Evolutionary conservation across 2,797 vertebrate species (phyloP), one percentile per base, ranked within the genome.

Genomic region (Eospalax fontanierii): DNA sequence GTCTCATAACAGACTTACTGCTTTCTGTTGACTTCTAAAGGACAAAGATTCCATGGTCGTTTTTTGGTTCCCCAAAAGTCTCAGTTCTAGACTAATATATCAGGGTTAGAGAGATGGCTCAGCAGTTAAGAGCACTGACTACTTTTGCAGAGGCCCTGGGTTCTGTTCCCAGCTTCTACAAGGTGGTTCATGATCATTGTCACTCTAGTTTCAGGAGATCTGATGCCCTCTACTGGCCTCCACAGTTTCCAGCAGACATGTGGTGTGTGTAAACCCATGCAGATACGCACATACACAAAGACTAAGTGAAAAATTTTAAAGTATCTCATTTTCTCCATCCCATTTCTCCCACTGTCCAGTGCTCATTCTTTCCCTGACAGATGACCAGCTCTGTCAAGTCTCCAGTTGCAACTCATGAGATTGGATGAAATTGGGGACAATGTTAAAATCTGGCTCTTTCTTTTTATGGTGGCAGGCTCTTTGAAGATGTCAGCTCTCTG

Each of bases 1-100:
- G 87, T 87, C 40, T 70, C n/a, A 66, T 11, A 30, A 38, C 66
- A 26, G 19, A 24, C 6, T 22, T 8, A 35, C 33, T 43, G 40
- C 33, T 90, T 87, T 87, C 70, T 78, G 6, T 63, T 85, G 15
- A 65, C 24, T 65, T 89, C 38, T 66, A 87, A 88, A 66, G 61
- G 24, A 66, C 21, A 54, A 50, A 81, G 43, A 50, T 0, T 66
- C 12, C 68, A 19, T 89, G 38, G 65, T 30, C 28, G 46, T 7
- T 7, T 84, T 83, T 40, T 35, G 28, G 10, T 30, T 50, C 38
- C 50, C 54, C 18, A n/a, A 59, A 75, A 66, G 4, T 14, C 28
- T 40, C 30, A 66, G 16, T 82, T 71, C 63, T 71, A 4, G 33
- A 66, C 61, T 65, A 57, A n/a, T 59, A 54, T 28, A 38, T 54